phyloP scores from a whole-genome alignment of 35 echinoderm and acorn worm species.

The Apostichopus parvimensis region DNA sequence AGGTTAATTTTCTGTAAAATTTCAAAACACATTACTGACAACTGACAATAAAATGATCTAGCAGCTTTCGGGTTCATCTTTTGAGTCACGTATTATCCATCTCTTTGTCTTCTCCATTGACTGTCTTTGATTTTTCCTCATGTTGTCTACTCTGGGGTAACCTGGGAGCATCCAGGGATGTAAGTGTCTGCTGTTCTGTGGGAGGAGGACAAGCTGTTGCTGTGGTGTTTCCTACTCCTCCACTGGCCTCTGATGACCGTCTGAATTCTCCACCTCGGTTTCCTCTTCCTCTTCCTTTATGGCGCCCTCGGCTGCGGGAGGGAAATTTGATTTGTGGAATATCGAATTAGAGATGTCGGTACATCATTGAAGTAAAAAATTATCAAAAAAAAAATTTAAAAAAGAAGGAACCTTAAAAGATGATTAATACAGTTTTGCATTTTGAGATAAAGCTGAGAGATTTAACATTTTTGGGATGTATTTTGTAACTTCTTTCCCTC shows the following conservation, averaged over 20 bases:
- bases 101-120: neutral
- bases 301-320: neutral
- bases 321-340: neutral
- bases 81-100: neutral
- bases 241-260: neutral
- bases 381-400: too few relatives aligned
- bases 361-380: neutral
- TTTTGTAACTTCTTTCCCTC: too few relatives aligned
- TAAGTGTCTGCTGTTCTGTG: neutral
- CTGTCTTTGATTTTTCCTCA: neutral
- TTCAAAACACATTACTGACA: too few relatives aligned
- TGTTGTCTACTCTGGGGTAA: constrained; percentile 4
- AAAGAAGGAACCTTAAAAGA: too few relatives aligned
- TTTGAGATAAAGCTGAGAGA: too few relatives aligned
- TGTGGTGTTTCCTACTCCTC: neutral
- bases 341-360: too few relatives aligned
- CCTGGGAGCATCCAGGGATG: constrained; percentile 38
- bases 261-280: constrained; percentile 23
- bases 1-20: too few relatives aligned
- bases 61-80: neutral
- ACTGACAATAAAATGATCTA: neutral
- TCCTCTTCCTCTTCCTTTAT: constrained; percentile 25
- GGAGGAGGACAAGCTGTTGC: neutral
- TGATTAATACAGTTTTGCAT: too few relatives aligned
- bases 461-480: too few relatives aligned